Base-by-base conservation (phyloP, 2,113 vertebrate species). In the Percina caprodes region DNA sequence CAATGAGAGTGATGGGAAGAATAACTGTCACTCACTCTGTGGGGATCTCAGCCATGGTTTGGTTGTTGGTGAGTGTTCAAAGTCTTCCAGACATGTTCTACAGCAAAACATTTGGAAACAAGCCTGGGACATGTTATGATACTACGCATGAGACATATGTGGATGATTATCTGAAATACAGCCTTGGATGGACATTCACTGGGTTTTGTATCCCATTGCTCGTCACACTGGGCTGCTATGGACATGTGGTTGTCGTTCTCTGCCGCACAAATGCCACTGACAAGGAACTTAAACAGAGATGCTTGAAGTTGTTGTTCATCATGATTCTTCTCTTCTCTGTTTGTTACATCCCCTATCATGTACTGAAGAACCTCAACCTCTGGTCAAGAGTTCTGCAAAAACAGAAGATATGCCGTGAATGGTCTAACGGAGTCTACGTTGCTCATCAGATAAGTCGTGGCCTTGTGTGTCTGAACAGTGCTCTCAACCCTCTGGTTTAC, bases 401-500 rank as follows among this genome's bases (percentile, higher is more conserved):
- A 0, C 69, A 58, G 9, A 56, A 55, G 0, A 73, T 5, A 0
- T 96, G 95, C 62, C 72, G 61, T 0, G 48, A 71, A 46, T 90
- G 92, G 88, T 85, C 49, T 6, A 66, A 81, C 13, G 65, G n/a
- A 42, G 39, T 42, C 39, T 42, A 42, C 2, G 10, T 42, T 42
- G 39, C 39, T 60, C 94, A 95, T 59, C 96, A 96, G 82, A 88
- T 96, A 26, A 92, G 92, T 15, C 92, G 95, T 3, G 96, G 92
- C 3, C 79, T 97, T 73, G 95, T 94, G 63, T 93, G 94, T 88
- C 84, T 96, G 69, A 97, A 96, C 90, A 94, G 95, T 11, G 94
- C 92, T 61, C 85, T 97, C 63, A 96, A 96, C 69, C 96, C 96
- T 4, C 81, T 97, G 58, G 83, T 97, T 69, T 97, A 97, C 0